A percentile compares a stretch with the other conserved stretches of the same genome.
phyloP scores from a whole-genome alignment of 2,797 vertebrate species.

The Rhodeus uyekii region DNA sequence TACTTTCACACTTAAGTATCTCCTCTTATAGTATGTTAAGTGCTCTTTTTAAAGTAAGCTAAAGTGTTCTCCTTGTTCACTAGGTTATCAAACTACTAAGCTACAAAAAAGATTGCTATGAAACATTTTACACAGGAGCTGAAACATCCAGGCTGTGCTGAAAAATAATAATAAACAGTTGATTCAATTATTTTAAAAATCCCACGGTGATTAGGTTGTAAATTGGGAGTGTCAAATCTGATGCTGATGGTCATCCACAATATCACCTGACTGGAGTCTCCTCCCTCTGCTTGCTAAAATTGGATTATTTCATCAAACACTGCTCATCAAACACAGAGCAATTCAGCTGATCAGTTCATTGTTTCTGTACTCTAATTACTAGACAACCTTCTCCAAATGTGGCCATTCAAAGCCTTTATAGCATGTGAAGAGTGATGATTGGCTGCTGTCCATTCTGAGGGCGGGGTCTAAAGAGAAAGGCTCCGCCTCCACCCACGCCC shows the following conservation, averaged over 20 bases:
- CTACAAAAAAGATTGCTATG: not conserved
- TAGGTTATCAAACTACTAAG: not conserved
- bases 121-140: not conserved
- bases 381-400: not conserved
- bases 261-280: too few relatives aligned
- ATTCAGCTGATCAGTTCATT: not conserved
- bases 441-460: conserved; percentile 30
- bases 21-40: not conserved
- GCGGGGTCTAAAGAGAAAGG: conserved; percentile 58
- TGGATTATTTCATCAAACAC: too few relatives aligned
- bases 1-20: not conserved
- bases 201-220: too few relatives aligned
- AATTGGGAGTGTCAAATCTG: too few relatives aligned
- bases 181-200: too few relatives aligned
- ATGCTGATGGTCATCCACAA: too few relatives aligned
- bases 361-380: not conserved
- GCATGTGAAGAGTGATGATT: not conserved
- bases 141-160: not conserved
- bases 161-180: not conserved
- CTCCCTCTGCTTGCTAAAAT: too few relatives aligned
- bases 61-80: not conserved
- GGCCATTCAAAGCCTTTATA: not conserved
- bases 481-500: too few relatives aligned
- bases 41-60: not conserved
- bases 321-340: too few relatives aligned